phyloP scores from a whole-genome alignment of 92 coral and sea anemone genomes.

The Paramuricea clavata region DNA sequence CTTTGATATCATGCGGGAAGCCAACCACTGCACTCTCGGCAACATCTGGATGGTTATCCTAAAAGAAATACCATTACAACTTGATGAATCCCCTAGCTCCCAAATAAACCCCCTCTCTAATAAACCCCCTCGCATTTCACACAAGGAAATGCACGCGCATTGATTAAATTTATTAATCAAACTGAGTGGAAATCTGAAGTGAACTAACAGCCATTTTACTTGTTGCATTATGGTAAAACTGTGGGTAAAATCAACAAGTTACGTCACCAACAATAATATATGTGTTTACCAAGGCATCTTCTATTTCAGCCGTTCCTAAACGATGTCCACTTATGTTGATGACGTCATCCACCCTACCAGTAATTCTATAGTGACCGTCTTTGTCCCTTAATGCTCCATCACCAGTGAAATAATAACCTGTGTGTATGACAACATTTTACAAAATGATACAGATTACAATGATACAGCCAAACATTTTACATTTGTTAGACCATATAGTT shows the following conservation, averaged over 20 bases:
- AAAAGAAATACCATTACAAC: background rate
- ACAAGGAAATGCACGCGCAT: no score
- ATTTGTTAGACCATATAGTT: no score
- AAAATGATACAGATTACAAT: no score
- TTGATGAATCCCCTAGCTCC: no score
- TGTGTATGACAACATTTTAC: background rate
- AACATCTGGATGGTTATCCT: slow-evolving; percentile 95
- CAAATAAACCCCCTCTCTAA: no score
- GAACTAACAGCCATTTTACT: no score
- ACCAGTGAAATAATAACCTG: slow-evolving; percentile 96
- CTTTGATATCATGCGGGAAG: slow-evolving; percentile 95
- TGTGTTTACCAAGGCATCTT: slow-evolving; percentile 90
- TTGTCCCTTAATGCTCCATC: slow-evolving; percentile 96
- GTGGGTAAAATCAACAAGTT: no score
- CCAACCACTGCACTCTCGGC: slow-evolving; percentile 99
- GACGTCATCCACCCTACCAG: slow-evolving; percentile 99
- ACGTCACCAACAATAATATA: background rate
- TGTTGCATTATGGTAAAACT: no score
- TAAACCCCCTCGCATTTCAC: no score
- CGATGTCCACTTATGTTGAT: slow-evolving; percentile 98
- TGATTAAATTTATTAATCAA: no score
- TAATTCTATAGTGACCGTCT: slow-evolving; percentile 98
- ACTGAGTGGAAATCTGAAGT: no score
- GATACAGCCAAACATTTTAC: no score
- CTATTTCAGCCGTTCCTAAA: slow-evolving; percentile 98